phyloP scores from a whole-genome alignment of 1,140 invertebrate genomes.

The Eriosoma lanigerum region DNA sequence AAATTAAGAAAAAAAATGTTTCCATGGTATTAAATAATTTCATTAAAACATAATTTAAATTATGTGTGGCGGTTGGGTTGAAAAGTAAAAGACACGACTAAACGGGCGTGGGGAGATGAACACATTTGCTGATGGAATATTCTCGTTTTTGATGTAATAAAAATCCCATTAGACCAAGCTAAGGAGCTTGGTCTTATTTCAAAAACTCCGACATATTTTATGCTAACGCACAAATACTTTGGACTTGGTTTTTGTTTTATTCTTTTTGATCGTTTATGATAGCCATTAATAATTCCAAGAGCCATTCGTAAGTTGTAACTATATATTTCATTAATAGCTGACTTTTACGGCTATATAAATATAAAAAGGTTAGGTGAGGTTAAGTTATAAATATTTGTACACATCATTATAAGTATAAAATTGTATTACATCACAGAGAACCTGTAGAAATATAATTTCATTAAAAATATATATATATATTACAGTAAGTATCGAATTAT shows the following conservation, averaged over 20 bases:
- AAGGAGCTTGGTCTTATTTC: not conserved
- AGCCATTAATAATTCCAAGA: not conserved
- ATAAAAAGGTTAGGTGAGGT: not conserved
- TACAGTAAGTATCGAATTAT: too few relatives aligned
- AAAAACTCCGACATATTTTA: conserved; percentile 1
- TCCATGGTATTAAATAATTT: not conserved
- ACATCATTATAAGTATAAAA: too few relatives aligned
- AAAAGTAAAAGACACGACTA: too few relatives aligned
- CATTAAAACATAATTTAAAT: not conserved
- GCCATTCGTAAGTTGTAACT: not conserved
- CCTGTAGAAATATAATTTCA: too few relatives aligned
- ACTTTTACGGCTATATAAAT: not conserved
- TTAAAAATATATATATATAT: too few relatives aligned
- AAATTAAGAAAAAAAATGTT: too few relatives aligned
- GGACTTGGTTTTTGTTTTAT: not conserved
- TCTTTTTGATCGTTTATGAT: not conserved
- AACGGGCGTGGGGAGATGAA: not conserved
- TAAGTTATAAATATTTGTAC: too few relatives aligned
- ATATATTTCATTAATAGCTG: not conserved
- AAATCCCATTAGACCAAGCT: conserved; percentile 43
- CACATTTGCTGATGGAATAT: not conserved
- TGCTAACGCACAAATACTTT: not conserved
- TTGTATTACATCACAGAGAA: too few relatives aligned
- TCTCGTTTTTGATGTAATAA: conserved; percentile 36
- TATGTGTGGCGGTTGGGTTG: too few relatives aligned